Evolutionary conservation across 1,140 invertebrate species (phyloP).

Genomic region (Aphelinus certus): DNA sequence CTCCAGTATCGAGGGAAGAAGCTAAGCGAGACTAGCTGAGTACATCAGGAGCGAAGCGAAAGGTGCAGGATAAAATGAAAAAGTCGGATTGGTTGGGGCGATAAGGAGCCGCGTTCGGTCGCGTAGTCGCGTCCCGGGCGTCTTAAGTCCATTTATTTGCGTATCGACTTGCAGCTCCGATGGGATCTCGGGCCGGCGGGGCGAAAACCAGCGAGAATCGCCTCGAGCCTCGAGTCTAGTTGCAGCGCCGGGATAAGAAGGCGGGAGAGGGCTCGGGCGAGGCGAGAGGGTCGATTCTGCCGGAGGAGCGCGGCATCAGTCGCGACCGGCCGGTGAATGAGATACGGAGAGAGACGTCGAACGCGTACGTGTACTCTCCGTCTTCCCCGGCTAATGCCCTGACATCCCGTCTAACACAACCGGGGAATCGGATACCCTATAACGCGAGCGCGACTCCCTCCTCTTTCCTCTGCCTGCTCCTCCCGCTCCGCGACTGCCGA

Average conservation of each 20-base stretch:
- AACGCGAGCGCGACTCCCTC: not conserved
- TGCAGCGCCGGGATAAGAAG: not conserved
- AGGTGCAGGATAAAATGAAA: no score
- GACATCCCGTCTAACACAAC: constrained; percentile 17
- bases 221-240: no score
- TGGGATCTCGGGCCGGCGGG: not conserved
- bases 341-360: constrained; percentile 25
- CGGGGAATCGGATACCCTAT: constrained; percentile 24
- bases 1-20: no score
- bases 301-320: not conserved
- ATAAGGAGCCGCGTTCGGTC: no score
- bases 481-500: constrained; percentile 12
- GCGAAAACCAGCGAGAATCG: constrained; percentile 21
- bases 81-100: no score
- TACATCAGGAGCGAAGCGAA: no score
- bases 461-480: not conserved
- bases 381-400: constrained; percentile 14
- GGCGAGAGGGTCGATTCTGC: not conserved
- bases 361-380: not conserved
- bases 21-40: no score
- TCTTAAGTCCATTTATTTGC: constrained; percentile 24
- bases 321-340: constrained; percentile 19
- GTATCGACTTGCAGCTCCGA: constrained; percentile 5
- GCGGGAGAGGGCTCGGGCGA: not conserved
- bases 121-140: not conserved